A percentile compares a stretch with the other conserved stretches of the same genome.
Evolutionary conservation across 2,888 invertebrate genomes (phyloP).

Genomic region (Girardia tigrina): DNA sequence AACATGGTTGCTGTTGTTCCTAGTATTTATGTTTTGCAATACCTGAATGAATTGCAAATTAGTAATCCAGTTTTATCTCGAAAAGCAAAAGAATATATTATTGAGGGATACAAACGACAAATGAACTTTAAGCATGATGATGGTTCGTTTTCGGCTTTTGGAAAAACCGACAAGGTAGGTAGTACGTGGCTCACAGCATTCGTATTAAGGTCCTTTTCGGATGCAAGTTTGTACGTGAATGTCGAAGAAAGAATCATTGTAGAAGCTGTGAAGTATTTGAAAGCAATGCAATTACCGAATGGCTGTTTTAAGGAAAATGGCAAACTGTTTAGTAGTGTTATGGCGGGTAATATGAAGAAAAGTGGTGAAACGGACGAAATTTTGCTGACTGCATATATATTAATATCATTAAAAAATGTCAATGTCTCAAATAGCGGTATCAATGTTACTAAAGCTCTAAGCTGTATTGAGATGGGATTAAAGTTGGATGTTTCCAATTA

Average conservation of each 20-base stretch:
- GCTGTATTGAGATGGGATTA: neutral
- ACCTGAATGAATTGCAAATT: constrained; percentile 54
- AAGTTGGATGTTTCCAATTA: neutral
- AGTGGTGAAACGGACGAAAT: constrained; percentile 54
- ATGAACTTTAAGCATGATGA: constrained; percentile 60
- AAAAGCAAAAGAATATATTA: constrained; percentile 53
- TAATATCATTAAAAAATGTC: constrained; percentile 11
- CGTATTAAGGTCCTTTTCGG: constrained; percentile 62
- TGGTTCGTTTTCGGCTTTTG: constrained; percentile 45
- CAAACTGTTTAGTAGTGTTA: constrained; percentile 58
- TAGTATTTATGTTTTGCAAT: constrained; percentile 58
- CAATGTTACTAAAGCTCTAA: neutral
- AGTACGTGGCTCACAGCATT: constrained; percentile 74
- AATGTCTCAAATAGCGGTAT: neutral
- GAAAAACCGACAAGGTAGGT: constrained; percentile 57
- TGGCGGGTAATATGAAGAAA: constrained; percentile 54
- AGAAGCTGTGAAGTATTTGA: constrained; percentile 62
- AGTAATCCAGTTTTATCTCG: constrained; percentile 54
- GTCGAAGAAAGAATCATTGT: constrained; percentile 59
- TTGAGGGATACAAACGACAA: constrained; percentile 65
- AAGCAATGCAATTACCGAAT: constrained; percentile 57
- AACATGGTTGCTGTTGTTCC: constrained; percentile 63
- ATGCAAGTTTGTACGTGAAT: constrained; percentile 58
- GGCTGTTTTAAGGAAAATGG: constrained; percentile 64
- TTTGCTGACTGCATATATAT: constrained; percentile 23